Evolutionary conservation across 2,888 invertebrate species (phyloP), one percentile per base, ranked within the genome.

Genomic region (Philereme transversata): DNA sequence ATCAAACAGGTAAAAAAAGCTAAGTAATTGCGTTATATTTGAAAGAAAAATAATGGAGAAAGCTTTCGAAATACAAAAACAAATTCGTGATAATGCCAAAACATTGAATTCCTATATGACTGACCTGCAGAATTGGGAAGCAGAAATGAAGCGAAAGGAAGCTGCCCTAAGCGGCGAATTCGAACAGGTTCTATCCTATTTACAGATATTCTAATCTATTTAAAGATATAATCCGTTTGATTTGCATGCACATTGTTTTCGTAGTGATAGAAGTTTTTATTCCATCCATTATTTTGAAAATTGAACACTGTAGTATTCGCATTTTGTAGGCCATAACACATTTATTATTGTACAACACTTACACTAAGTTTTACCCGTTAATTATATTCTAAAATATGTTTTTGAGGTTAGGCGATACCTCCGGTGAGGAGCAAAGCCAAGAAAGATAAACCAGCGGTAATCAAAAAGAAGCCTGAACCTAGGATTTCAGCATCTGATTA

Each of bases 61-160:
- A 82, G 93, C 95, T 65, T 83, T 95, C 69, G 83, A 94, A 65
- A 82, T 97, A 63, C 96, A 96, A 87, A 94, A 94, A 77, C 94
- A 96, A 83, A 92, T 96, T 60, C 93, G 93, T 70, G 94, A 97
- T 74, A 97, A 97, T 87, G 94, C 94, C 35, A 93, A 94, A 68
- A 96, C 96, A 76, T 85, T 97, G 56, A 93, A 95, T 74, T 94
- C 92, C 68, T 97, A 94, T 85, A 90, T 95, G 82, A 93, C 94
- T 70, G 97, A 96, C 78, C 88, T 97, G 77, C 94, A 95, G 81
- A 93, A 92, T 79, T 96, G 95, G 95, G 95, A 95, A 74, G 85
- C 92, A 53, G 94, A 95, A 81, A 96, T 96, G 95, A 95, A 95
- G 87, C 90, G 93, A 67, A 95, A 95, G 87, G 96, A 96, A 71